Conservation (phyloP, 2,888 invertebrate species). For the Epistrophe eligans region DNA sequence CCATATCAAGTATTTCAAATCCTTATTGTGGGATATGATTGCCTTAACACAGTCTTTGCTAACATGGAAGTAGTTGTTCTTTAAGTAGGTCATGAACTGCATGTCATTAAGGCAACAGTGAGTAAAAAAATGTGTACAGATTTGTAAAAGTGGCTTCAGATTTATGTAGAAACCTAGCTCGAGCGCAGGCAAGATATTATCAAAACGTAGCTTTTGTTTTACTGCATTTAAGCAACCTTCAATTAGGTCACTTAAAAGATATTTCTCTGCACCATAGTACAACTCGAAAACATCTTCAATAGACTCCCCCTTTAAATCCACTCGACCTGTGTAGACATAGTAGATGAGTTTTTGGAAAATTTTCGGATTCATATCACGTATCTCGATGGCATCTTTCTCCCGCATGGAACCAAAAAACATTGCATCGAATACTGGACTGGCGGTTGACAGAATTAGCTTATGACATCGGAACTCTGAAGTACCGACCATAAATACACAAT, state of each 20-base stretch:
- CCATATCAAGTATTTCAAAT: constrained; percentile 80
- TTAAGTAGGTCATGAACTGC: constrained; percentile 81
- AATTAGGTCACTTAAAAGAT: constrained; percentile 81
- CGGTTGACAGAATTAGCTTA: constrained; percentile 91
- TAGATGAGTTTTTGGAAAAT: constrained; percentile 83
- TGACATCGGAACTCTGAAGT: constrained; percentile 88
- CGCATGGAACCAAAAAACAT: constrained; percentile 91
- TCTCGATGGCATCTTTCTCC: constrained; percentile 83
- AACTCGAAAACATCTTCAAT: constrained; percentile 82
- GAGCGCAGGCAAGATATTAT: constrained; percentile 82
- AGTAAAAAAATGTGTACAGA: constrained; percentile 81
- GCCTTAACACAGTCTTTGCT: constrained; percentile 82
- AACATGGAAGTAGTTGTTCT: constrained; percentile 81
- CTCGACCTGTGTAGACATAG: constrained; percentile 81
- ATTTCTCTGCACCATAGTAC: constrained; percentile 83
- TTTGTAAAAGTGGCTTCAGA: constrained; percentile 79
- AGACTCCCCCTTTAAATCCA: constrained; percentile 79
- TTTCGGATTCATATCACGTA: constrained; percentile 83
- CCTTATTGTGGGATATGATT: constrained; percentile 79
- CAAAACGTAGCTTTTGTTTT: constrained; percentile 81
- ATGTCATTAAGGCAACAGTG: constrained; percentile 81
- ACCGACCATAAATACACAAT: constrained; percentile 82
- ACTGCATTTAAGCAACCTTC: constrained; percentile 80
- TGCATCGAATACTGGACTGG: constrained; percentile 94
- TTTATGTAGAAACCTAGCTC: constrained; percentile 82